Conservation (phyloP, 2,113 vertebrate genomes). For the Piprites chloris region DNA sequence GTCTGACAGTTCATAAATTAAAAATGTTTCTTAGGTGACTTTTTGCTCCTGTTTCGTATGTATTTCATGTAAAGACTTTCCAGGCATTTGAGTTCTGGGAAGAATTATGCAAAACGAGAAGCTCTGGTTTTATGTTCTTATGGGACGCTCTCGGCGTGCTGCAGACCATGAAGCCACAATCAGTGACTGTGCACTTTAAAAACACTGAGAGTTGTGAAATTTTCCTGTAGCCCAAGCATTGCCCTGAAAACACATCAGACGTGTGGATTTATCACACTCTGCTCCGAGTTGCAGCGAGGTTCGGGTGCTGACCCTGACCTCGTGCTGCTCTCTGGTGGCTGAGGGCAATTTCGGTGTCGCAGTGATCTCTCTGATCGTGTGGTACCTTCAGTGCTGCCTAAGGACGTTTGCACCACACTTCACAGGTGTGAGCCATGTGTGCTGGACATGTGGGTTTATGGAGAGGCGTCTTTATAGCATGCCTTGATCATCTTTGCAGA, state of each 20-base stretch:
- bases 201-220: not conserved
- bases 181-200: not conserved
- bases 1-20: constrained; percentile 65
- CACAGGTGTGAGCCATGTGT: not conserved
- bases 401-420: not conserved
- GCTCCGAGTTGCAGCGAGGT: not conserved
- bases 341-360: not conserved
- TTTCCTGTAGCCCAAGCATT: not conserved
- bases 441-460: not conserved
- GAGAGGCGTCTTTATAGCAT: not conserved
- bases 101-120: constrained; percentile 35
- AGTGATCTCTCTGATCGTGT: not conserved
- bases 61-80: constrained; percentile 50
- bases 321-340: not conserved
- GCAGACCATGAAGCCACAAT: not conserved
- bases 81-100: constrained; percentile 1
- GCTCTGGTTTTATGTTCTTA: constrained; percentile 23
- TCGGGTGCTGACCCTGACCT: not conserved
- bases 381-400: not conserved
- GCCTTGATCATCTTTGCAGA: not conserved
- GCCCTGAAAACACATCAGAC: not conserved
- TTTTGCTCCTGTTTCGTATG: constrained; percentile 40
- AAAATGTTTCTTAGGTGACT: constrained; percentile 55
- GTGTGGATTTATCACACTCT: not conserved
- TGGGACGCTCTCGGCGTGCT: not conserved